Percentiles rank a stretch among this genome's conserved stretches.
phyloP scores from a whole-genome alignment of 2,888 invertebrate genomes.

The Tetranychus truncatus region DNA sequence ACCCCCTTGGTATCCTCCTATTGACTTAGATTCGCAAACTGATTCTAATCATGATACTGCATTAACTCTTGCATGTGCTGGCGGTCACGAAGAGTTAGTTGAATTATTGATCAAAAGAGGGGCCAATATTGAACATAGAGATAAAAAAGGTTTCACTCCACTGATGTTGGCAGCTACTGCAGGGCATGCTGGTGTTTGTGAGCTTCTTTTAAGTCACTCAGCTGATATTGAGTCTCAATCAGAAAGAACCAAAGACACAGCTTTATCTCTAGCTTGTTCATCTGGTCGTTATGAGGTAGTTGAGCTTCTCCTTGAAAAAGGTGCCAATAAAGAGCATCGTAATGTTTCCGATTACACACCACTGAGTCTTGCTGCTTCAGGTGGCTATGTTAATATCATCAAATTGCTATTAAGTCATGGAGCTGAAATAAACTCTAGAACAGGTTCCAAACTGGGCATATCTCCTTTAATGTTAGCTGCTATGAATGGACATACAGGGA shows the following conservation, averaged over 20 bases:
- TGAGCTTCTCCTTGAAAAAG: slow-evolving; percentile 64
- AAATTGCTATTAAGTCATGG: slow-evolving; percentile 75
- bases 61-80: slow-evolving; percentile 85
- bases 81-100: slow-evolving; percentile 87
- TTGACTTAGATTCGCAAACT: slow-evolving; percentile 87
- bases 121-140: slow-evolving; percentile 90
- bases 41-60: slow-evolving; percentile 98
- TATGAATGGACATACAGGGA: slow-evolving; percentile 93
- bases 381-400: slow-evolving; percentile 95
- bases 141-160: slow-evolving; percentile 97
- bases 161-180: slow-evolving; percentile 72
- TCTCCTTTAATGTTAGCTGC: slow-evolving; percentile 97
- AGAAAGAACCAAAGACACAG: slow-evolving; percentile 95
- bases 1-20: slow-evolving; percentile 24
- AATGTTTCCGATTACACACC: slow-evolving; percentile 99
- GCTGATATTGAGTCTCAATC: slow-evolving; percentile 98
- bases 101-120: slow-evolving; percentile 73
- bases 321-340: slow-evolving; percentile 90
- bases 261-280: slow-evolving; percentile 86
- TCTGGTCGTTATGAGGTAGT: slow-evolving; percentile 92
- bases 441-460: slow-evolving; percentile 89
- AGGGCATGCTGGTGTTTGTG: neutral
- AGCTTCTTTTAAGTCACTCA: slow-evolving; percentile 33
- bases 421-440: slow-evolving; percentile 92
- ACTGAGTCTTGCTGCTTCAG: slow-evolving; percentile 90